Evolutionary conservation across 2,888 invertebrate species (phyloP).

Genomic region (Phanerotoma sp.): DNA sequence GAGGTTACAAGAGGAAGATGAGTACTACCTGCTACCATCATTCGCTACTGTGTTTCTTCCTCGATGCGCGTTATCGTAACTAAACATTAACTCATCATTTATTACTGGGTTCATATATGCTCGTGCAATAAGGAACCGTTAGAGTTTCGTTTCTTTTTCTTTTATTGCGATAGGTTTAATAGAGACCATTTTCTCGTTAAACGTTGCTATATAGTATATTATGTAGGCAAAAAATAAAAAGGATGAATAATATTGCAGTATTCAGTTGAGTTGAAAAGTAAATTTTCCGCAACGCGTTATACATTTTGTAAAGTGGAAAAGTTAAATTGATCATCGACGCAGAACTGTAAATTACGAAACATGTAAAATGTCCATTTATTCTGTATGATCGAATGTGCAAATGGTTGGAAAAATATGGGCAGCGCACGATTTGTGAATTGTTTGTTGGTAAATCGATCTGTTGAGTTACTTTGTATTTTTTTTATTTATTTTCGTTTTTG

Average conservation of each 20-base stretch:
- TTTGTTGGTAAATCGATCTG: slow-evolving; percentile 4
- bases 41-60: slow-evolving; percentile 32
- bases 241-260: neutral
- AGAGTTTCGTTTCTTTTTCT: neutral
- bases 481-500: neutral
- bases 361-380: neutral
- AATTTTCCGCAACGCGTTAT: too few species aligned
- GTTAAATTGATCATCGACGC: neutral
- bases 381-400: slow-evolving; percentile 15
- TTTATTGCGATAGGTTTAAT: neutral
- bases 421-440: neutral
- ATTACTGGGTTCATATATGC: slow-evolving; percentile 6
- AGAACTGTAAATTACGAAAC: neutral
- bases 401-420: slow-evolving; percentile 9
- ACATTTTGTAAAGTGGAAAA: neutral
- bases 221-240: neutral
- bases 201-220: neutral
- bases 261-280: too few species aligned
- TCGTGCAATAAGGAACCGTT: neutral
- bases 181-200: neutral
- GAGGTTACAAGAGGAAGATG: slow-evolving; percentile 25
- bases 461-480: slow-evolving; percentile 8
- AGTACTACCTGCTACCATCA: slow-evolving; percentile 29
- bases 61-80: slow-evolving; percentile 24
- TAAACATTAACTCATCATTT: slow-evolving; percentile 32